These are phyloP conservation scores for Rhinella marina DNA, from an alignment of 2,797 vertebrate genomes.

Conservation along the genomic window DNA sequence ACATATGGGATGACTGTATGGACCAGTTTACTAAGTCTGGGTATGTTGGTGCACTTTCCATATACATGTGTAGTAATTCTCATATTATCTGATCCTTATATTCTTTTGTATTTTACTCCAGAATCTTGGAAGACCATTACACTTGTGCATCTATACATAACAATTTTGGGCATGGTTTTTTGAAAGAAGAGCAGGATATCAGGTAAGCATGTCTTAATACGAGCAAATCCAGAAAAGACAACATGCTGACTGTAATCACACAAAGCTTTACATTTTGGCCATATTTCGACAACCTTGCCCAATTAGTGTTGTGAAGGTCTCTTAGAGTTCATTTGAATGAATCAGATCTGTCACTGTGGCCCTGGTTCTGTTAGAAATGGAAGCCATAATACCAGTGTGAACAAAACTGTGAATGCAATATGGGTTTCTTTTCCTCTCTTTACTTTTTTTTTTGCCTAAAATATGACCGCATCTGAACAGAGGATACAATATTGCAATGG, in stretches of 20 bases:
- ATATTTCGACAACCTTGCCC: not conserved
- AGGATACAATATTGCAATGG: too few species aligned
- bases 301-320: not conserved
- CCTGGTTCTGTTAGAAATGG: not conserved
- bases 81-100: not conserved
- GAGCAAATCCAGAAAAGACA: not conserved
- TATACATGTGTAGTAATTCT: not conserved
- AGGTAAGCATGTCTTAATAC: slow-evolving; percentile 69
- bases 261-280: not conserved
- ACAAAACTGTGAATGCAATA: too few species aligned
- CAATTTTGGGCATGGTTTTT: slow-evolving; percentile 76
- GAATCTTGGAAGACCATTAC: slow-evolving; percentile 74
- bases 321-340: too few species aligned
- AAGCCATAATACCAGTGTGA: too few species aligned
- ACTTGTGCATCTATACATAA: slow-evolving; percentile 73
- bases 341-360: too few species aligned
- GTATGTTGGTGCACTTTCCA: slow-evolving; percentile 68
- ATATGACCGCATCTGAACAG: too few species aligned
- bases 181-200: slow-evolving; percentile 70
- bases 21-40: slow-evolving; percentile 75
- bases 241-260: not conserved
- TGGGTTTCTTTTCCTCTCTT: too few species aligned
- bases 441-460: too few species aligned
- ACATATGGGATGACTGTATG: slow-evolving; percentile 75
- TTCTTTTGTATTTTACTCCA: slow-evolving; percentile 64